Percentiles rank a stretch among this genome's conserved stretches.
phyloP scores from a whole-genome alignment of 2,888 invertebrate species.

The Lypha dubia region DNA sequence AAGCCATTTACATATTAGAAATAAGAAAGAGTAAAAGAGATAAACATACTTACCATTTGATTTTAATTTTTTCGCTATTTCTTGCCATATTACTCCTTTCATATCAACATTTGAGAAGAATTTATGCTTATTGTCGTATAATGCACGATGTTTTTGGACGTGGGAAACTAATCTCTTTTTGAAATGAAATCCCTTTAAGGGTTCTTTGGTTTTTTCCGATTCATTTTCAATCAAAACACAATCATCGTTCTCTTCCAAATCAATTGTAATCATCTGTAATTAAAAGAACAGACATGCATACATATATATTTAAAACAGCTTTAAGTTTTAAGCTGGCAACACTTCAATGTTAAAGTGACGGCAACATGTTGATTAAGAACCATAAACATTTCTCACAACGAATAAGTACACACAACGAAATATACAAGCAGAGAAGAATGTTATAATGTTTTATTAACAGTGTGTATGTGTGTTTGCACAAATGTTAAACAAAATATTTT shows the following conservation, averaged over 20 bases:
- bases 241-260: conserved; percentile 49
- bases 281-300: neutral
- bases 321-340: conserved; percentile 4
- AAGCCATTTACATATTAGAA: neutral
- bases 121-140: conserved; percentile 76
- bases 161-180: conserved; percentile 75
- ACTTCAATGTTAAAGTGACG: neutral
- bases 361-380: conserved; percentile 30
- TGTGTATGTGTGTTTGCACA: neutral
- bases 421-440: neutral
- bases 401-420: neutral
- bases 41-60: conserved; percentile 68
- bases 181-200: conserved; percentile 13
- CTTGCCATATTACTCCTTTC: conserved; percentile 76
- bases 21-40: conserved; percentile 16
- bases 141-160: conserved; percentile 74
- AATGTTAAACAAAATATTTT: conserved; percentile 18
- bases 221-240: conserved; percentile 1
- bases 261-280: conserved; percentile 58
- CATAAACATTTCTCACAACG: neutral
- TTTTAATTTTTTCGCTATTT: conserved; percentile 74
- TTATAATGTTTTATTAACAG: neutral
- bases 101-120: conserved; percentile 74
- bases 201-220: neutral
- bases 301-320: neutral